Evolutionary conservation across 2,888 invertebrate genomes (phyloP).

Genomic region (Tenthredo amoena): DNA sequence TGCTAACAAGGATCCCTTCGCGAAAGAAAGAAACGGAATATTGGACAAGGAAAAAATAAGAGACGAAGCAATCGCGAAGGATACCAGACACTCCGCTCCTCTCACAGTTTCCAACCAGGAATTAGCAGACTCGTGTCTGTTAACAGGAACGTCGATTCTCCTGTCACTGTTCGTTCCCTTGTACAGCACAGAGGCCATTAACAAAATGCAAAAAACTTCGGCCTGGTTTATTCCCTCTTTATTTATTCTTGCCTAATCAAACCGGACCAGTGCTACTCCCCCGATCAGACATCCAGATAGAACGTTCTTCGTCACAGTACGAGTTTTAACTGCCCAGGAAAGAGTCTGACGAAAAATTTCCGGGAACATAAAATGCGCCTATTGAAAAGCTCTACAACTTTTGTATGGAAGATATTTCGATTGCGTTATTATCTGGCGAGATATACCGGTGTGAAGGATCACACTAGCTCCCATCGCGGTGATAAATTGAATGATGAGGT

Average conservation of each 20-base stretch:
- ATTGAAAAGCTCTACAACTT: neutral
- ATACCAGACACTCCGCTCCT: slow-evolving; percentile 23
- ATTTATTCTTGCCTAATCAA: slow-evolving; percentile 22
- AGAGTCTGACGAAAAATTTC: neutral
- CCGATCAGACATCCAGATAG: neutral
- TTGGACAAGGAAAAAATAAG: neutral
- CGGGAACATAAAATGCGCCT: neutral
- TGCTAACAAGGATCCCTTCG: slow-evolving; percentile 75
- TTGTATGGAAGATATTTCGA: neutral
- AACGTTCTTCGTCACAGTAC: neutral
- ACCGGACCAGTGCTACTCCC: neutral
- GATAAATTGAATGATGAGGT: neutral
- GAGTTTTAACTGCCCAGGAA: neutral
- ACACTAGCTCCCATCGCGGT: neutral
- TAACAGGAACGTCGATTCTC: slow-evolving; percentile 35
- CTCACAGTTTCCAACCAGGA: neutral
- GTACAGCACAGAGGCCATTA: slow-evolving; percentile 31
- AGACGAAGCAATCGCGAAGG: slow-evolving; percentile 24
- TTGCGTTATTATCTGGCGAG: neutral
- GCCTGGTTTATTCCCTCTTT: neutral
- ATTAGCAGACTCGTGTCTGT: slow-evolving; percentile 36
- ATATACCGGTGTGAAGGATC: neutral
- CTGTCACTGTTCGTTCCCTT: slow-evolving; percentile 37
- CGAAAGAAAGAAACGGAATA: neutral
- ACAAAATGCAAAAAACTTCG: slow-evolving; percentile 18